Conservation (phyloP, 1,140 invertebrate genomes). For the Capitella teleta region DNA sequence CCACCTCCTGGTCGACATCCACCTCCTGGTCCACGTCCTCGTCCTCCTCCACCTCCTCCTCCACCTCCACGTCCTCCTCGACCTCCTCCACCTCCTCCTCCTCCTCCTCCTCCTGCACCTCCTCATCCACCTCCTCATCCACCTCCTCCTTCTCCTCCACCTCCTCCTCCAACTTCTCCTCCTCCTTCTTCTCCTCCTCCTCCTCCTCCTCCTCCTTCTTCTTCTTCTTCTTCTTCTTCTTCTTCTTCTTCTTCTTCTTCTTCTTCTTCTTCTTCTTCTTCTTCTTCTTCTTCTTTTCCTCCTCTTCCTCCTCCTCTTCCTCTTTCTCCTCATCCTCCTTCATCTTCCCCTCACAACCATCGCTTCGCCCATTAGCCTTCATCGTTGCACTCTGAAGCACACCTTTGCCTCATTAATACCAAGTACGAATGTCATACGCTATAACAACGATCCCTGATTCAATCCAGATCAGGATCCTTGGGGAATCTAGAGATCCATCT, state of each 20-base stretch:
- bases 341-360: too few species aligned
- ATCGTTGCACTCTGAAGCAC: too few species aligned
- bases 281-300: constrained; percentile 4
- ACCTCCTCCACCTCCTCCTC: not conserved
- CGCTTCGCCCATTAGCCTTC: too few species aligned
- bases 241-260: not conserved
- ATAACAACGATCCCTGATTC: too few species aligned
- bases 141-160: too few species aligned
- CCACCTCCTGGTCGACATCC: not conserved
- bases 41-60: constrained; percentile 1
- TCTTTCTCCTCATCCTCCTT: too few species aligned
- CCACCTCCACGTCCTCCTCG: not conserved
- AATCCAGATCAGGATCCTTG: too few species aligned
- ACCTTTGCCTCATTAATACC: too few species aligned
- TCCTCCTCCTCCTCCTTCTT: not conserved
- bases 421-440: too few species aligned
- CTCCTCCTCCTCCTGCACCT: not conserved
- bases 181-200: constrained; percentile 2
- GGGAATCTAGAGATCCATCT: too few species aligned
- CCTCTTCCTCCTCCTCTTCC: constrained; percentile 5
- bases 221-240: not conserved
- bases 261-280: constrained; percentile 4
- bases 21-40: constrained; percentile 4
- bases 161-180: too few species aligned
- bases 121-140: too few species aligned